Evolutionary conservation across 2,113 vertebrate species (phyloP).

Genomic region (Danio rerio): DNA sequence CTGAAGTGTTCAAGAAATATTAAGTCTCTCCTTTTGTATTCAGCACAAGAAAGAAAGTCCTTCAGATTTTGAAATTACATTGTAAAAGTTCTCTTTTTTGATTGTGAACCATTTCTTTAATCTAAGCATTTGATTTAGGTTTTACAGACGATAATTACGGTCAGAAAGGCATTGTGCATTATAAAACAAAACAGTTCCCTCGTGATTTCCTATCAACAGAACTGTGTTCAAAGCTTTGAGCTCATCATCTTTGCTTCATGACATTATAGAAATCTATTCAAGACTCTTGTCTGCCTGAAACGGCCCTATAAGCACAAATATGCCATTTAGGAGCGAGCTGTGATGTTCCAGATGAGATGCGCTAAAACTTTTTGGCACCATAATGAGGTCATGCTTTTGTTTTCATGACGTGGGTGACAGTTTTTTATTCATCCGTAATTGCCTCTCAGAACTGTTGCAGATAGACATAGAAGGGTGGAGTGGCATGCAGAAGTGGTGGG

Average conservation of each 20-base stretch:
- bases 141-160: constrained; percentile 2
- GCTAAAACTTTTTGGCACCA: constrained; percentile 69
- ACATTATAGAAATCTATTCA: constrained; percentile 29
- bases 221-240: constrained; percentile 22
- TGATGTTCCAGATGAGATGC: constrained; percentile 66
- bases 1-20: background rate
- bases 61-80: background rate
- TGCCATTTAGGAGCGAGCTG: constrained; percentile 50
- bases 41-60: background rate
- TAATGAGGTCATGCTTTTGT: constrained; percentile 69
- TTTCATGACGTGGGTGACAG: constrained; percentile 68
- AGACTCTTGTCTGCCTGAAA: background rate
- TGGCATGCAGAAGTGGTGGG: constrained; percentile 60
- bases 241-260: constrained; percentile 20
- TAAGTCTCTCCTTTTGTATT: background rate
- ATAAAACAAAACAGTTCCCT: constrained; percentile 1
- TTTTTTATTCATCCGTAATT: constrained; percentile 79
- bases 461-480: constrained; percentile 63
- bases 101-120: background rate
- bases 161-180: constrained; percentile 36
- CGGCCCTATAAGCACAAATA: background rate
- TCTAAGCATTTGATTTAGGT: constrained; percentile 1
- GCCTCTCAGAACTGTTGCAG: constrained; percentile 68
- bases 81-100: background rate
- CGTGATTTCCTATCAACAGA: background rate